phyloP scores from a whole-genome alignment of 2,797 vertebrate genomes.

The Coreius guichenoti region DNA sequence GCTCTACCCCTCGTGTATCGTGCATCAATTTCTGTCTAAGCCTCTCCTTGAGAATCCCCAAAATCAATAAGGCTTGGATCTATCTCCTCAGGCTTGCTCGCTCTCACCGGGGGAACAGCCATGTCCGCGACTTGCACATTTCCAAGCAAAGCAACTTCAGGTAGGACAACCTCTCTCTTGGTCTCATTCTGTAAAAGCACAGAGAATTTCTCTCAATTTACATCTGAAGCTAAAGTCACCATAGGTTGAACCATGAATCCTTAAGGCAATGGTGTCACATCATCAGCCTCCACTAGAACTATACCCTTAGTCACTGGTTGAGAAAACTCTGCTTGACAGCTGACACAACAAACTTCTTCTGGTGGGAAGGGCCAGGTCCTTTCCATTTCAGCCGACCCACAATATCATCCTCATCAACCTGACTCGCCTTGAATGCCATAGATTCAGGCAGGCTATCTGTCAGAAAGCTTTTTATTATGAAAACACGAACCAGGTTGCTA shows the following conservation, averaged over 20 bases:
- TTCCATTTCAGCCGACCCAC: slow-evolving; percentile 41
- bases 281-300: slow-evolving; percentile 47
- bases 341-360: not conserved
- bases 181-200: slow-evolving; percentile 30
- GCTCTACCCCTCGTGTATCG: slow-evolving; percentile 32
- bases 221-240: too few species aligned
- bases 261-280: too few species aligned
- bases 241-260: too few species aligned
- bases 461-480: not conserved
- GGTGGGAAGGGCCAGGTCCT: slow-evolving; percentile 38
- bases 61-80: slow-evolving; percentile 46
- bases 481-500: not conserved
- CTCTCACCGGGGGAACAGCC: not conserved
- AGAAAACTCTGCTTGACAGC: slow-evolving; percentile 8
- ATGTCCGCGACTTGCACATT: slow-evolving; percentile 1
- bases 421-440: not conserved
- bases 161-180: slow-evolving; percentile 5
- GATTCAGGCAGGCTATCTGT: not conserved
- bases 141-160: not conserved
- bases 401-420: slow-evolving; percentile 8
- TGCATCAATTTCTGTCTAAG: not conserved
- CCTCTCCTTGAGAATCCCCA: slow-evolving; percentile 37
- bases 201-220: slow-evolving; percentile 15
- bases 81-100: not conserved
- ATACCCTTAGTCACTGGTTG: not conserved